Conservation (phyloP, 2,888 invertebrate genomes). For the Therioaphis trifolii region DNA sequence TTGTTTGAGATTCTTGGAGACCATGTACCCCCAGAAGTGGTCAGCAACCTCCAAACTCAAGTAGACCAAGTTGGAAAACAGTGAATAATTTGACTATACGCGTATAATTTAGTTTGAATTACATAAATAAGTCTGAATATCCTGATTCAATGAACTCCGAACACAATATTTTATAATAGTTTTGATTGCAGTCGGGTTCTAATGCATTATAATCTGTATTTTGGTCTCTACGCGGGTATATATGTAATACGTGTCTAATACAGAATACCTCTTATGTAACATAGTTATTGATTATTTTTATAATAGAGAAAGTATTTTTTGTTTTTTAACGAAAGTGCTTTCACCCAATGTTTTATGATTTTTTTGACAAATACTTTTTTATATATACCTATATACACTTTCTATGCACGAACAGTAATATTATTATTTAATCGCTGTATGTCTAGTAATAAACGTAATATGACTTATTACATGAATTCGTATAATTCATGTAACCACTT, state of each 20-base stretch:
- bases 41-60: constrained; percentile 86
- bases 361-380: constrained; percentile 28
- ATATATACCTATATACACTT: neutral
- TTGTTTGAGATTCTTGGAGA: constrained; percentile 86
- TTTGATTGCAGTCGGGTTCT: neutral
- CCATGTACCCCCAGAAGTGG: constrained; percentile 87
- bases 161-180: neutral
- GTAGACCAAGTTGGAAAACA: constrained; percentile 81
- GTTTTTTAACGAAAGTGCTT: constrained; percentile 48
- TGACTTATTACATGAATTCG: neutral
- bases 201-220: neutral
- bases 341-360: constrained; percentile 39
- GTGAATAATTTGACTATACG: constrained; percentile 25
- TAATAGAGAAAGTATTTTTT: constrained; percentile 40
- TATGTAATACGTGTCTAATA: too few species aligned
- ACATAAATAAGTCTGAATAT: neutral
- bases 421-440: neutral
- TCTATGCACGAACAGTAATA: neutral
- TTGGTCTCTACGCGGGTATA: neutral
- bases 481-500: neutral
- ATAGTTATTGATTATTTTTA: constrained; percentile 18
- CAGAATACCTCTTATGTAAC: constrained; percentile 18
- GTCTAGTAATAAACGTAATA: neutral
- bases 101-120: neutral
- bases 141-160: neutral